Conservation (phyloP, 2,888 invertebrate genomes). For the Melolontha melolontha region DNA sequence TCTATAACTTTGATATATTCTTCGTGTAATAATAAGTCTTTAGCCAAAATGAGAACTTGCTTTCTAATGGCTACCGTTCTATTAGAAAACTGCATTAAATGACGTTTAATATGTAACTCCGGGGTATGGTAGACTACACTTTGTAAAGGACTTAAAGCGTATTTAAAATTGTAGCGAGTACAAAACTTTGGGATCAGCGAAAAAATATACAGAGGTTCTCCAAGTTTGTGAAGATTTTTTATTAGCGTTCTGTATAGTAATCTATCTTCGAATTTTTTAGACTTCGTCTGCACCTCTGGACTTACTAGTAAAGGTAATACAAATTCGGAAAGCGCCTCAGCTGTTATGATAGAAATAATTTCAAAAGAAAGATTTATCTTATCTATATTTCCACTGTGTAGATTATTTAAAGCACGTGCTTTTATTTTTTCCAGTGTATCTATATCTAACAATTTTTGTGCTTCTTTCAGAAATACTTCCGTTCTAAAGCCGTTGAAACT, state of each 20-base stretch:
- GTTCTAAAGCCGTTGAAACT: neutral
- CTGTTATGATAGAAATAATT: constrained; percentile 6
- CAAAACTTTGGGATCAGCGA: constrained; percentile 40
- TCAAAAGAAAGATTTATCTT: constrained; percentile 9
- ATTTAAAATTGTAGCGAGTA: constrained; percentile 40
- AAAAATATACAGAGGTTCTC: constrained; percentile 10
- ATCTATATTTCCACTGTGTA: neutral
- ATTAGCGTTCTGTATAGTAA: constrained; percentile 16
- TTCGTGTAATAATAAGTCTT: neutral
- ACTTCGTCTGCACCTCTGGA: neutral
- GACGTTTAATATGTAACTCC: constrained; percentile 21
- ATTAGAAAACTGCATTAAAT: constrained; percentile 24
- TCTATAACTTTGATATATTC: neutral
- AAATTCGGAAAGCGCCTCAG: neutral
- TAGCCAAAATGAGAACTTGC: constrained; percentile 39
- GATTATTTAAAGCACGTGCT: neutral
- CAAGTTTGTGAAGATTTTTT: constrained; percentile 29
- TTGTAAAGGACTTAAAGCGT: constrained; percentile 29
- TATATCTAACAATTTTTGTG: neutral
- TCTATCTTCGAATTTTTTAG: neutral
- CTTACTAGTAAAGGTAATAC: neutral
- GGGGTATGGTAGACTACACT: constrained; percentile 14
- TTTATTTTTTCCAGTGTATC: constrained; percentile 2
- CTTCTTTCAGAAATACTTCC: neutral
- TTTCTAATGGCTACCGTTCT: constrained; percentile 41